These are phyloP conservation scores for Mungos mungo DNA, from an alignment of 2,113 vertebrate genomes.

Conservation along the genomic window DNA sequence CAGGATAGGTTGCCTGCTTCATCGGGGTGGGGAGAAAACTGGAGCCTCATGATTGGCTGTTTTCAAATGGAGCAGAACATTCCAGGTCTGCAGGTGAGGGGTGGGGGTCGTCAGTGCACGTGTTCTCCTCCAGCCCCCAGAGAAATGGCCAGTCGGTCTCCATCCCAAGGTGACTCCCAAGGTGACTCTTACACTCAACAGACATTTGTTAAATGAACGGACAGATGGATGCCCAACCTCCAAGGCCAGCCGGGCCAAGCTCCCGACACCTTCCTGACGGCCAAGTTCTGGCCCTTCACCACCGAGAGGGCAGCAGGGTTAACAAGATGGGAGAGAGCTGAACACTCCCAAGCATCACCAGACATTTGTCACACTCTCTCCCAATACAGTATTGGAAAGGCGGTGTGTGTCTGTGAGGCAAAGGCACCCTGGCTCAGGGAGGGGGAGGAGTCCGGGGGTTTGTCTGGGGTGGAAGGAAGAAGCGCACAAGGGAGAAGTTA, in stretches of 20 bases:
- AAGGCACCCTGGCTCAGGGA: too few species aligned
- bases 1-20: too few species aligned
- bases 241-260: background rate
- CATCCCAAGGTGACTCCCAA: too few species aligned
- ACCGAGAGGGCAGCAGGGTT: background rate
- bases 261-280: background rate
- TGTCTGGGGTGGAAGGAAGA: background rate
- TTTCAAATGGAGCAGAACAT: too few species aligned
- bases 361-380: background rate
- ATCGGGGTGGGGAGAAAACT: too few species aligned
- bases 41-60: too few species aligned
- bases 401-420: background rate
- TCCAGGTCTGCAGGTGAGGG: too few species aligned
- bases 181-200: background rate
- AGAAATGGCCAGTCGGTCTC: too few species aligned
- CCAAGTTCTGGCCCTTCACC: background rate
- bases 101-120: too few species aligned
- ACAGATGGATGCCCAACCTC: background rate
- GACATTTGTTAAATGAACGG: background rate
- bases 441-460: too few species aligned
- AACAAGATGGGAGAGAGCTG: background rate
- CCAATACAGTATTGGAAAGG: background rate
- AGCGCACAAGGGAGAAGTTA: background rate
- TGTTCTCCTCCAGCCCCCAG: too few species aligned
- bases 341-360: background rate